Base-by-base conservation (phyloP, 2,797 vertebrate genomes). In the Podargus strigoides region DNA sequence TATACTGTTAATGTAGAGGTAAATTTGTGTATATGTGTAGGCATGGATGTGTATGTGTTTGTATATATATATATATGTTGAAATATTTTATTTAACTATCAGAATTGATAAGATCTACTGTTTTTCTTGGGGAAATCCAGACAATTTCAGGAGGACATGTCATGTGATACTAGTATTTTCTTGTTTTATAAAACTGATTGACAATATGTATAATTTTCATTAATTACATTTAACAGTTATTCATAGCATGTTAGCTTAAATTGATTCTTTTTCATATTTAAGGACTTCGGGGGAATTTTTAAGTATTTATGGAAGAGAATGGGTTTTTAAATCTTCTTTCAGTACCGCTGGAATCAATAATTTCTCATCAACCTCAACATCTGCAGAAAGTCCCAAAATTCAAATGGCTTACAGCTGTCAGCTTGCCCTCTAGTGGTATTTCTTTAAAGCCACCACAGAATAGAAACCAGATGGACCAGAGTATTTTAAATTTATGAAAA, bases 371-470 rank as follows among this genome's bases (percentile, higher is more conserved):
- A 55, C 27, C 26, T 83, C 73, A 74, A 63, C 16, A 83, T n/a
- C 55, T 69, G 66, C 62, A 89, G 42, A 32, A 78, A 81, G 32
- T 42, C 39, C 37, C 58, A 55, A 84, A 84, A 80, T 64, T 83
- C 56, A 77, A 52, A 66, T 10, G 12, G 68, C 24, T 79, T 70
- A 77, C 59, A 97, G 78, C 62, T 91, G 89, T 69, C 74, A 85
- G 86, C 36, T 92, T 85, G 85, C 85, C 85, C 91, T 95, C 95
- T 94, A 92, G 89, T 87, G 93, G 91, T 47, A 84, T 60, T 89
- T 69, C 73, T 75, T 84, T 82, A 91, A 85, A 91, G 85, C 47
- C 66, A 73, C 19, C 0, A 2, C 22, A n/a, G 63, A 74, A 74
- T 53, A 69, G 85, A 89, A 80, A 55, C 0, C 39, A 81, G 53